Conservation (phyloP, 2,888 invertebrate genomes). For the Ormyrus nitidulus region DNA sequence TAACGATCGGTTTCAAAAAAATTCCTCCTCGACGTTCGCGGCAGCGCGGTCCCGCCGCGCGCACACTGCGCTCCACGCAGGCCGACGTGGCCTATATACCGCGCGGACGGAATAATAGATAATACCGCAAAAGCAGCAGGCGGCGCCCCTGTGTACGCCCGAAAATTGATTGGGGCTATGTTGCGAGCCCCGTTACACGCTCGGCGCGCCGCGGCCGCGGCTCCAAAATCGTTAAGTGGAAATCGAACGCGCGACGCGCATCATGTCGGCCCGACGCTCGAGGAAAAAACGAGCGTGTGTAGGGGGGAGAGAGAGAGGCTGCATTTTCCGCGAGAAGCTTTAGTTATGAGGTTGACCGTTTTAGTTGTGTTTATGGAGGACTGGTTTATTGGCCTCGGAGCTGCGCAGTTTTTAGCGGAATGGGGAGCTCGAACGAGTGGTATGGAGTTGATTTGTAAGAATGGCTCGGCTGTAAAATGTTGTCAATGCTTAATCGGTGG, state of each 20-base stretch:
- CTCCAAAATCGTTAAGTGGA: constrained; percentile 36
- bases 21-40: neutral
- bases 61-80: constrained; percentile 22
- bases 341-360: too few species aligned
- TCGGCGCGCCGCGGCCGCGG: neutral
- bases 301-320: too few species aligned
- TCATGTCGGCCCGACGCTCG: neutral
- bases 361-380: too few species aligned
- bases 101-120: constrained; percentile 66
- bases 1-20: too few species aligned
- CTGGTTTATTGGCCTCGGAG: too few species aligned
- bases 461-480: too few species aligned
- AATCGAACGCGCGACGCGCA: constrained; percentile 11
- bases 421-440: too few species aligned
- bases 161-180: constrained; percentile 70
- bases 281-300: neutral
- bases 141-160: constrained; percentile 51
- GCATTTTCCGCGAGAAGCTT: too few species aligned
- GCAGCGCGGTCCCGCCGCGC: neutral
- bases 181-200: constrained; percentile 34
- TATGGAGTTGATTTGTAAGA: too few species aligned
- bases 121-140: constrained; percentile 69
- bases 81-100: too few species aligned
- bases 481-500: too few species aligned
- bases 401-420: too few species aligned